Conservation (phyloP, 2,888 invertebrate species). For the Chrysotoxum bicinctum region DNA sequence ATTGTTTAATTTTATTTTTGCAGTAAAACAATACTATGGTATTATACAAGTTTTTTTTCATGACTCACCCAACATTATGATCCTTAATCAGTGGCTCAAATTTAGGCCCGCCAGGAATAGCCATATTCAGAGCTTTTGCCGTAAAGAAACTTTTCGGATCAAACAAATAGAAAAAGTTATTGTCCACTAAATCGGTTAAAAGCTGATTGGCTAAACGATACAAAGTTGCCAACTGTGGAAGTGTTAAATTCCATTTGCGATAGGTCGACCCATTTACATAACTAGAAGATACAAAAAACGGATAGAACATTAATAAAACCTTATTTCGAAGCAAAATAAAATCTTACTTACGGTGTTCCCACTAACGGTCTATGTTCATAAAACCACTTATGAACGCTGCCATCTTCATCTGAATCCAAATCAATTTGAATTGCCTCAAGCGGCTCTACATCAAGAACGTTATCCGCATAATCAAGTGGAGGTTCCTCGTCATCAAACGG, state of each 20-base stretch:
- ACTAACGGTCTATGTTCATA: constrained; percentile 98
- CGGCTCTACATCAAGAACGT: constrained; percentile 99
- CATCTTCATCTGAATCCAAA: constrained; percentile 96
- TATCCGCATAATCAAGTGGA: constrained; percentile 99
- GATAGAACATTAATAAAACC: too few relatives aligned
- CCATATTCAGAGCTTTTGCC: constrained; percentile 99
- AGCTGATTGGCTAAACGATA: constrained; percentile 99
- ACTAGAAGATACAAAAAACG: constrained; percentile 79
- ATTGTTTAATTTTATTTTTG: too few relatives aligned
- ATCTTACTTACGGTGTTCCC: constrained; percentile 88
- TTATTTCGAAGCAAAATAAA: not conserved
- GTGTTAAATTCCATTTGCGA: constrained; percentile 95
- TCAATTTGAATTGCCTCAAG: constrained; percentile 99
- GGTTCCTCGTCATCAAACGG: constrained; percentile 99
- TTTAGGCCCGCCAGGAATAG: constrained; percentile 99
- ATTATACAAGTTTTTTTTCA: too few relatives aligned
- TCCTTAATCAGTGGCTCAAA: constrained; percentile 99
- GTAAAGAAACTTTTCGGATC: constrained; percentile 99
- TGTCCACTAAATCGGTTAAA: constrained; percentile 98
- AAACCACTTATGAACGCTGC: constrained; percentile 96
- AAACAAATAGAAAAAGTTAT: constrained; percentile 99
- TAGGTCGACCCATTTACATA: constrained; percentile 98
- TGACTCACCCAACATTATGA: constrained; percentile 92
- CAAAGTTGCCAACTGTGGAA: constrained; percentile 98
- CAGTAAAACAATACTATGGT: too few relatives aligned